Conservation (phyloP, 2,797 vertebrate genomes). For the Hippoglossus hippoglossus region DNA sequence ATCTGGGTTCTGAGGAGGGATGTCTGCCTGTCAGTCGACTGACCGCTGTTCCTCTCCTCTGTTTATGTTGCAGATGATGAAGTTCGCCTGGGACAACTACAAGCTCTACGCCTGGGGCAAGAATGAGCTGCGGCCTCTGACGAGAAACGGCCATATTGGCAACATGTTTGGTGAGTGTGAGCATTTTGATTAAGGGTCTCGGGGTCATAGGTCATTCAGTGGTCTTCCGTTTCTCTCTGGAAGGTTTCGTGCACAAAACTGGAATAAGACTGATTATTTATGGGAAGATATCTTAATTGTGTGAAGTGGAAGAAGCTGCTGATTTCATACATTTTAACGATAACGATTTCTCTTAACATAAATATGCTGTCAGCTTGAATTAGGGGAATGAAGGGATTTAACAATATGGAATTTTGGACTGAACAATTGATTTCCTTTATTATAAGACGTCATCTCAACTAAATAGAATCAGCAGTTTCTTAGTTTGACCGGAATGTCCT, state of each 20-base stretch:
- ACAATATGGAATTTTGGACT: not conserved
- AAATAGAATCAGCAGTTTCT: not conserved
- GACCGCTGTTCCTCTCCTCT: conserved; percentile 49
- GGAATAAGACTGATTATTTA: not conserved
- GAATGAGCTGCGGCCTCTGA: conserved; percentile 95
- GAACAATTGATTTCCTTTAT: not conserved
- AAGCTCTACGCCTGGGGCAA: conserved; percentile 92
- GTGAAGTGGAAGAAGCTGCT: too few relatives aligned
- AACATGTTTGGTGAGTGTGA: conserved; percentile 96
- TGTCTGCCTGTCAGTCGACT: conserved; percentile 29
- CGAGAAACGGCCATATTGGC: conserved; percentile 92
- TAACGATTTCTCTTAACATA: not conserved
- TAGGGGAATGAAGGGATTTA: too few relatives aligned
- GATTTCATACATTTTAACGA: too few relatives aligned
- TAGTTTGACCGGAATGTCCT: not conserved
- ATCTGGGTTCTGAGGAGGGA: conserved; percentile 20
- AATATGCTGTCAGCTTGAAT: not conserved
- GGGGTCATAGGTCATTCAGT: conserved; percentile 11
- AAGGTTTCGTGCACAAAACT: conserved; percentile 9
- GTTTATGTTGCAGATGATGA: conserved; percentile 93
- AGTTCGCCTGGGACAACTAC: conserved; percentile 98
- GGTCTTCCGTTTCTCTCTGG: conserved; percentile 10
- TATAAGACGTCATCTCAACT: not conserved
- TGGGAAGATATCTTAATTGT: too few relatives aligned
- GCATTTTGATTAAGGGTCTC: conserved; percentile 12